phyloP scores from a whole-genome alignment of 2,113 vertebrate genomes.

The Cisticola juncidis region DNA sequence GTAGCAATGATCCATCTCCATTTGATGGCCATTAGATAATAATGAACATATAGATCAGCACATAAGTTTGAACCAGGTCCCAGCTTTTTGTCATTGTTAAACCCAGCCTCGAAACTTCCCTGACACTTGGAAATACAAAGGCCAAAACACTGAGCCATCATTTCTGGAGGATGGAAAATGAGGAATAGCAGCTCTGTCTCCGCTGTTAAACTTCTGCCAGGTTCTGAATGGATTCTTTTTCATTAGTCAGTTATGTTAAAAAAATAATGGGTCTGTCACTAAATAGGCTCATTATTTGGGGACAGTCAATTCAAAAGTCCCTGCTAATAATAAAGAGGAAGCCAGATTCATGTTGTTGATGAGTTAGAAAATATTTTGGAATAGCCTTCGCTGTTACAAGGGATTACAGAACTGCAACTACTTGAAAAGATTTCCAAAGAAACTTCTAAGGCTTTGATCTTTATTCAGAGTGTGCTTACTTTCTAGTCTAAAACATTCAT shows the following conservation, averaged over 20 bases:
- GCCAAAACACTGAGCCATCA: neutral
- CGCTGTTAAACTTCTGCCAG: neutral
- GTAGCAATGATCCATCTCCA: neutral
- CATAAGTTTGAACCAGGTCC: neutral
- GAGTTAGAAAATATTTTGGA: conserved; percentile 19
- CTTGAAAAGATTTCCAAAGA: conserved; percentile 51
- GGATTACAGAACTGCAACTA: neutral
- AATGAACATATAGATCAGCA: neutral
- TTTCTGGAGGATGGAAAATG: neutral
- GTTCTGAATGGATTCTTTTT: neutral
- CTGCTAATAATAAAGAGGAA: neutral
- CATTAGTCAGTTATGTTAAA: neutral
- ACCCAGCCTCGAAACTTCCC: neutral
- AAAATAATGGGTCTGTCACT: neutral
- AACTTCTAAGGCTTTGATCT: conserved; percentile 44
- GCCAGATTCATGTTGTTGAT: neutral
- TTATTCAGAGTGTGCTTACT: conserved; percentile 5
- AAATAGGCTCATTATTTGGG: neutral
- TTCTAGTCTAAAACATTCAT: conserved; percentile 28
- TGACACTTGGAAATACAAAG: neutral
- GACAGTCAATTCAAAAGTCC: neutral
- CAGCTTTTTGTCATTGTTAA: neutral
- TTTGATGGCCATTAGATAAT: neutral
- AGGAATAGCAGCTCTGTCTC: neutral
- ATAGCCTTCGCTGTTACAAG: neutral